Conservation (phyloP, 2,888 invertebrate genomes). For the Drosophila flavopinicola region DNA sequence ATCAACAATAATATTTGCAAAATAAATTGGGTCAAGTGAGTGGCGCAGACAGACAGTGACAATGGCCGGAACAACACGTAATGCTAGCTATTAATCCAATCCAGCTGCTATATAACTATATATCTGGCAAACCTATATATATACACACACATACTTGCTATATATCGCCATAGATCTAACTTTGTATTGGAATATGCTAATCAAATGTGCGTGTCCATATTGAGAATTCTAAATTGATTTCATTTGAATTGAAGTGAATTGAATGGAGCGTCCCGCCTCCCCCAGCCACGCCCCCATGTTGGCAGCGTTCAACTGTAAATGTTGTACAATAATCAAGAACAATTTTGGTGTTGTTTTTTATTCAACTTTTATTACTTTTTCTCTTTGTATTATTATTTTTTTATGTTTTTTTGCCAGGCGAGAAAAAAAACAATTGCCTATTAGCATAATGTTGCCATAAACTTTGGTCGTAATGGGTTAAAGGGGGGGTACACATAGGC, state of each 20-base stretch:
- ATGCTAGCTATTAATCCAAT: constrained; percentile 43
- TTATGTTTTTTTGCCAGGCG: constrained; percentile 21
- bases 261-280: constrained; percentile 23
- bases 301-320: constrained; percentile 65
- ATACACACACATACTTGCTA: not conserved
- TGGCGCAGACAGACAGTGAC: constrained; percentile 28
- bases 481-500: constrained; percentile 5
- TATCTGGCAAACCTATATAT: not conserved
- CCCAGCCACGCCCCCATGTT: not conserved
- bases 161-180: constrained; percentile 4
- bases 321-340: constrained; percentile 68
- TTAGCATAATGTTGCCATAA: constrained; percentile 78
- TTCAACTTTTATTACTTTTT: constrained; percentile 7
- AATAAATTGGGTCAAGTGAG: constrained; percentile 72
- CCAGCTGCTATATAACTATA: constrained; percentile 6
- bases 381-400: not conserved
- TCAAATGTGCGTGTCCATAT: constrained; percentile 61
- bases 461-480: constrained; percentile 13
- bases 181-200: constrained; percentile 57
- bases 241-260: constrained; percentile 20
- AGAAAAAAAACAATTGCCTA: constrained; percentile 66
- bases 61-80: constrained; percentile 48
- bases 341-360: constrained; percentile 26
- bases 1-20: constrained; percentile 66
- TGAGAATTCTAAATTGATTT: constrained; percentile 27